These are phyloP conservation scores for Macrosteles quadrilineatus DNA, from an alignment of 1,140 invertebrate genomes.

Conservation along the genomic window DNA sequence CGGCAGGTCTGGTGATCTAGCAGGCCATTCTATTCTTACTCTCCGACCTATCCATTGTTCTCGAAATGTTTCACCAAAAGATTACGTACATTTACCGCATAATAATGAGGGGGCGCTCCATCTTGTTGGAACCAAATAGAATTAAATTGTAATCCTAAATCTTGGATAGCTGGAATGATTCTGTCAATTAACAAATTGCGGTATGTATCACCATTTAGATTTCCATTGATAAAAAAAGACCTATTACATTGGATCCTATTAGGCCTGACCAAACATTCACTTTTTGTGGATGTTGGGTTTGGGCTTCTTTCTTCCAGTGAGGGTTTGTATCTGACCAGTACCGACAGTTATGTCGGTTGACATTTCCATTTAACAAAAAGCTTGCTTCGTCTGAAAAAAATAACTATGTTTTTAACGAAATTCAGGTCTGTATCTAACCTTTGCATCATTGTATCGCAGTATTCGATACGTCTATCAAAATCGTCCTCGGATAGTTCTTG, in stretches of 20 bases:
- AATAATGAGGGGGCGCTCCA: conserved; percentile 49
- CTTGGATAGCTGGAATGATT: conserved; percentile 30
- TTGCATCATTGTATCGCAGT: conserved; percentile 40
- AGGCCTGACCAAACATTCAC: conserved; percentile 48
- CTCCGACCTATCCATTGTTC: conserved; percentile 49
- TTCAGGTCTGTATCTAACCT: conserved; percentile 37
- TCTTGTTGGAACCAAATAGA: conserved; percentile 46
- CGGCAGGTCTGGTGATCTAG: conserved; percentile 50
- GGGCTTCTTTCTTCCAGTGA: conserved; percentile 2
- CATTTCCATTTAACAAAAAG: too few species aligned
- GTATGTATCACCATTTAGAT: conserved; percentile 40
- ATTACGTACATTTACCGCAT: conserved; percentile 41
- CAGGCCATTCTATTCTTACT: conserved; percentile 49
- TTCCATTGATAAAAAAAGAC: conserved; percentile 45
- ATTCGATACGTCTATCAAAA: conserved; percentile 37
- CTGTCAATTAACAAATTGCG: conserved; percentile 39
- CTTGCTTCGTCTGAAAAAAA: too few species aligned
- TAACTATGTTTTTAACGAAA: too few species aligned
- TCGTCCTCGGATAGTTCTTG: conserved; percentile 39
- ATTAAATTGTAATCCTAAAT: neutral
- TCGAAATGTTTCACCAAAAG: conserved; percentile 44
- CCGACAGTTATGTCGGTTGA: neutral
- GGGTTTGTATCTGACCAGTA: too few species aligned
- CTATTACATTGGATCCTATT: conserved; percentile 43
- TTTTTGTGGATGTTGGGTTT: conserved; percentile 45